Conservation (phyloP, 2,888 invertebrate species). For the Galeruca laticollis region DNA sequence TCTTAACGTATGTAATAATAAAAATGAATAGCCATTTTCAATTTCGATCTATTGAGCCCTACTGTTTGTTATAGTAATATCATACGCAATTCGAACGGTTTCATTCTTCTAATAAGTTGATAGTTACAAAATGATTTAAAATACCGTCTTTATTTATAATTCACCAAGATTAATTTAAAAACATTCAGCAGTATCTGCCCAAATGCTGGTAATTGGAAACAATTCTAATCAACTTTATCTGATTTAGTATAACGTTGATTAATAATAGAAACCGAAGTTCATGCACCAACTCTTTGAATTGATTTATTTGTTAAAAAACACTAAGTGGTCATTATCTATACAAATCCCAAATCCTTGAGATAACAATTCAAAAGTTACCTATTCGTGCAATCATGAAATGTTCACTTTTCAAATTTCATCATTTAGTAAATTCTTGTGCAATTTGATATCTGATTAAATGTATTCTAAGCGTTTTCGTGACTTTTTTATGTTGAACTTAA, state of each 20-base stretch:
- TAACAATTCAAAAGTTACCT: conserved; percentile 7
- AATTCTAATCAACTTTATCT: conserved; percentile 10
- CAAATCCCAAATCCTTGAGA: conserved; percentile 22
- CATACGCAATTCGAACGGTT: too few relatives aligned
- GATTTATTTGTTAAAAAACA: conserved; percentile 16
- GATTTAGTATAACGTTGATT: conserved; percentile 2
- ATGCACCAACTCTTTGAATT: conserved; percentile 3
- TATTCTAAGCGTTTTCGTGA: conserved; percentile 33
- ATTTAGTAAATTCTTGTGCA: conserved; percentile 33
- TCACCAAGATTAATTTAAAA: too few relatives aligned
- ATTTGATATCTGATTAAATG: conserved; percentile 38
- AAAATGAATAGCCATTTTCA: too few relatives aligned
- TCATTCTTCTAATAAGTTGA: too few relatives aligned
- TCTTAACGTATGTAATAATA: too few relatives aligned
- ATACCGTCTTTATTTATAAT: too few relatives aligned
- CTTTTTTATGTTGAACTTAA: conserved; percentile 30
- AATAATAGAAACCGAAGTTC: conserved; percentile 12
- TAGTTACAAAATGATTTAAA: too few relatives aligned
- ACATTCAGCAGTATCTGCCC: not conserved
- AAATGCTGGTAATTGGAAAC: not conserved
- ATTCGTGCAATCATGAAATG: conserved; percentile 16
- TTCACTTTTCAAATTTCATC: conserved; percentile 27
- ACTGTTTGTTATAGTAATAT: too few relatives aligned
- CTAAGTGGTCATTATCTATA: conserved; percentile 8
- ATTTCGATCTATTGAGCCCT: too few relatives aligned